Conservation (phyloP, 2,888 invertebrate species). For the Polydrusus tereticollis region DNA sequence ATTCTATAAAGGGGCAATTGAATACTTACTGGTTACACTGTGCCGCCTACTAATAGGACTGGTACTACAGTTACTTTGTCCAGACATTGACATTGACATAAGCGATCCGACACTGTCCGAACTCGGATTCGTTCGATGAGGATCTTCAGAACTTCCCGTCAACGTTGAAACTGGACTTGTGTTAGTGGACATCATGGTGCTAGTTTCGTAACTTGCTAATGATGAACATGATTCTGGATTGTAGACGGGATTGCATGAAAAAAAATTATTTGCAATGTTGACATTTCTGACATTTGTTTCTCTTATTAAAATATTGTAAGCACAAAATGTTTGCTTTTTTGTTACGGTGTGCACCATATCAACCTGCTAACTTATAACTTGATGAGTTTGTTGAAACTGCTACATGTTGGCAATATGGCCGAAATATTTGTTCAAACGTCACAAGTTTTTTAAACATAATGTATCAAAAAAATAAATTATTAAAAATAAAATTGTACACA, state of each 20-base stretch:
- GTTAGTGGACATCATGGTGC: conserved; percentile 80
- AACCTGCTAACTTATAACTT: too few species aligned
- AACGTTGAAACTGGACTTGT: conserved; percentile 92
- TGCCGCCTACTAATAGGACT: conserved; percentile 84
- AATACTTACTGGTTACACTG: conserved; percentile 80
- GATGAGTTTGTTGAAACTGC: too few species aligned
- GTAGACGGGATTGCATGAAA: conserved; percentile 52
- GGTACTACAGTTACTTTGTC: conserved; percentile 83
- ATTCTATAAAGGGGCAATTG: not conserved
- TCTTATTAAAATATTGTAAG: too few species aligned
- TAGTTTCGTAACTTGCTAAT: conserved; percentile 72
- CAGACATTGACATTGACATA: conserved; percentile 82
- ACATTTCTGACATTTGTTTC: too few species aligned
- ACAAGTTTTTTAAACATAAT: too few species aligned
- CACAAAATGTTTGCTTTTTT: too few species aligned
- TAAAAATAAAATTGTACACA: too few species aligned
- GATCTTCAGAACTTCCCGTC: conserved; percentile 85
- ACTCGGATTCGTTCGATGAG: conserved; percentile 70
- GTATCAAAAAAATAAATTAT: too few species aligned
- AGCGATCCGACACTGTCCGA: conserved; percentile 82
- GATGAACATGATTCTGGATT: conserved; percentile 68
- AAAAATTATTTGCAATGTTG: not conserved
- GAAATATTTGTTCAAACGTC: too few species aligned
- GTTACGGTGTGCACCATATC: too few species aligned
- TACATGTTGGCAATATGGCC: too few species aligned